Conservation (phyloP, 2,888 invertebrate species). For the Elmis aenea region DNA sequence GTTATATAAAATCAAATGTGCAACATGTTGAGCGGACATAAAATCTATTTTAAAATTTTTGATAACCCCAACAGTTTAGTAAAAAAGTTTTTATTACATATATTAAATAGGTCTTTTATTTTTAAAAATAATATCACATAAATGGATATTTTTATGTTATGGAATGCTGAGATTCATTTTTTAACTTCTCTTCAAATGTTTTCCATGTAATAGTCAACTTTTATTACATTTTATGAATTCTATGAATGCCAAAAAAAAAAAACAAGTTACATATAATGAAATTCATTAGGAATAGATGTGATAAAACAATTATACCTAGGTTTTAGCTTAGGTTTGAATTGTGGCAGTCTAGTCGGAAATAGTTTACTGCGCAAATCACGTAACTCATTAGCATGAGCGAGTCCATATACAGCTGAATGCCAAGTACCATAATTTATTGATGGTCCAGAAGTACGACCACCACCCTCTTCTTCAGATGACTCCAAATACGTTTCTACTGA, state of each 20-base stretch:
- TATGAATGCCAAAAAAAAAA: not conserved
- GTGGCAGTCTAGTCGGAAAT: constrained; percentile 60
- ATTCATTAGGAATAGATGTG: too few relatives aligned
- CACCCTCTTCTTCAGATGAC: constrained; percentile 36
- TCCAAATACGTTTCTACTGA: constrained; percentile 69
- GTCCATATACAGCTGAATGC: constrained; percentile 78
- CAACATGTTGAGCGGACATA: too few relatives aligned
- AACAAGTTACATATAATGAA: too few relatives aligned
- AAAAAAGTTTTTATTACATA: too few relatives aligned
- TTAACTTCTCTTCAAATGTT: not conserved
- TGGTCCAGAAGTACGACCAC: constrained; percentile 46
- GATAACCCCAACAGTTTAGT: too few relatives aligned
- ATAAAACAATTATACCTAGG: constrained; percentile 44
- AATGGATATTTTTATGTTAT: too few relatives aligned
- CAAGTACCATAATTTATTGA: constrained; percentile 80
- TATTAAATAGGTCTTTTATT: too few relatives aligned
- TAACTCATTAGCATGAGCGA: constrained; percentile 63
- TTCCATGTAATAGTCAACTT: not conserved
- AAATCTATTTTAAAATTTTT: too few relatives aligned
- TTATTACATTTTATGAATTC: not conserved
- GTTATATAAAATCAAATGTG: too few relatives aligned
- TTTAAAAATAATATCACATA: too few relatives aligned
- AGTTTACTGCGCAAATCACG: constrained; percentile 60
- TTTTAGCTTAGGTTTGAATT: constrained; percentile 57
- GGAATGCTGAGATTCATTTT: too few relatives aligned